Conservation (phyloP, 1,140 invertebrate genomes). For the Drosophila bipectinata region DNA sequence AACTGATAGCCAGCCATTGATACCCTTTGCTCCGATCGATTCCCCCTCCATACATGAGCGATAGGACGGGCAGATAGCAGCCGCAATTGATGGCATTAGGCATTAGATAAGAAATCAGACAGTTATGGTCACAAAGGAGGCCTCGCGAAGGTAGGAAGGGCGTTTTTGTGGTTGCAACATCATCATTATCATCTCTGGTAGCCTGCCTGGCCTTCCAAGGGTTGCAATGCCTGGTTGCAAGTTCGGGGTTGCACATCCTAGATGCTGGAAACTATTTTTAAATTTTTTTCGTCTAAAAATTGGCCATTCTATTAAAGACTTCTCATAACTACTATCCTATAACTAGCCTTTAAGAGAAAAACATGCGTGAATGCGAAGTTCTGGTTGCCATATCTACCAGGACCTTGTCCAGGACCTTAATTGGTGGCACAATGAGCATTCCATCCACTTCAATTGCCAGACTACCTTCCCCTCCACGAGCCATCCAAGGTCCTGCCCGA, state of each 20-base stretch:
- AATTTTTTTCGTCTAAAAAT: neutral
- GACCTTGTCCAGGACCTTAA: constrained; percentile 43
- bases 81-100: constrained; percentile 81
- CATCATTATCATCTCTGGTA: constrained; percentile 31
- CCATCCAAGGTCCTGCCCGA: too few relatives aligned
- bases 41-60: constrained; percentile 16
- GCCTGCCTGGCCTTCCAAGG: constrained; percentile 25
- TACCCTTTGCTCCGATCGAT: constrained; percentile 42
- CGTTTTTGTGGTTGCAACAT: constrained; percentile 34
- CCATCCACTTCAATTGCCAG: constrained; percentile 24
- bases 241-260: neutral
- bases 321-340: neutral
- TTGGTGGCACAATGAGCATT: constrained; percentile 50
- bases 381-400: constrained; percentile 11
- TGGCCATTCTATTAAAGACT: too few relatives aligned
- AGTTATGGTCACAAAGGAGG: constrained; percentile 60
- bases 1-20: constrained; percentile 45
- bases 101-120: constrained; percentile 81
- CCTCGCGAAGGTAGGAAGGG: neutral
- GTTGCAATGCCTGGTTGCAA: constrained; percentile 6
- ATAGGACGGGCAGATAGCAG: constrained; percentile 64
- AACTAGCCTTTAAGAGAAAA: neutral
- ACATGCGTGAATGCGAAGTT: neutral
- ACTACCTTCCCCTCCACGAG: too few relatives aligned
- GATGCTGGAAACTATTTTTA: neutral